phyloP scores from a whole-genome alignment of 2,113 vertebrate species.

The Hippolais icterina region DNA sequence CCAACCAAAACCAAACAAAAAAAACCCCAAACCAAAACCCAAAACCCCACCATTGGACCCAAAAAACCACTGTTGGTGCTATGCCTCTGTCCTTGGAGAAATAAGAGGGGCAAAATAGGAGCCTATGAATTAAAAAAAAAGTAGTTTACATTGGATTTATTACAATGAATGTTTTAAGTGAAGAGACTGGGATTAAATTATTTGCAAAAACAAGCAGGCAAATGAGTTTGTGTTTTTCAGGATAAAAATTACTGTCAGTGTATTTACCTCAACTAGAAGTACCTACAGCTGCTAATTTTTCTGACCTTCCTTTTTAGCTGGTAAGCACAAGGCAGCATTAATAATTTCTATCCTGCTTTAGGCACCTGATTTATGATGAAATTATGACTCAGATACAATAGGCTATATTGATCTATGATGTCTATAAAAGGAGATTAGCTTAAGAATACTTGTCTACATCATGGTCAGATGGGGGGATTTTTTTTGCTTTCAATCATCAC shows the following conservation, averaged over 20 bases:
- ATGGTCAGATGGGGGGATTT: background rate
- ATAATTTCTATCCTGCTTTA: background rate
- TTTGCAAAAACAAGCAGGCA: background rate
- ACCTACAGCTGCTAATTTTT: background rate
- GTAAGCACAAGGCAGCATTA: background rate
- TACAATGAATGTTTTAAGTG: background rate
- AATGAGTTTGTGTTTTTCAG: background rate
- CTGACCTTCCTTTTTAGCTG: background rate
- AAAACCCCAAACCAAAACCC: too few relatives aligned
- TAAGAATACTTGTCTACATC: background rate
- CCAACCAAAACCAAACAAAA: background rate
- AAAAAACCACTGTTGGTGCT: background rate
- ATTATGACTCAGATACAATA: background rate
- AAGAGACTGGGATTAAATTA: background rate
- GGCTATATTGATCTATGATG: background rate
- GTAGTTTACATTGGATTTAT: background rate
- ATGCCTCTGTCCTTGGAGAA: background rate
- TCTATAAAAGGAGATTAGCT: background rate
- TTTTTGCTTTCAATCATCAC: background rate
- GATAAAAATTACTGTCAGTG: background rate
- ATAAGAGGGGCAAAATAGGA: fast-evolving
- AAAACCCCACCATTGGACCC: too few relatives aligned
- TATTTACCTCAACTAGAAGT: background rate
- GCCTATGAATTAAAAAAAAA: background rate
- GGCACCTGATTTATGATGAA: background rate